phyloP scores from a whole-genome alignment of 2,113 vertebrate genomes.

The Peromyscus leucopus region DNA sequence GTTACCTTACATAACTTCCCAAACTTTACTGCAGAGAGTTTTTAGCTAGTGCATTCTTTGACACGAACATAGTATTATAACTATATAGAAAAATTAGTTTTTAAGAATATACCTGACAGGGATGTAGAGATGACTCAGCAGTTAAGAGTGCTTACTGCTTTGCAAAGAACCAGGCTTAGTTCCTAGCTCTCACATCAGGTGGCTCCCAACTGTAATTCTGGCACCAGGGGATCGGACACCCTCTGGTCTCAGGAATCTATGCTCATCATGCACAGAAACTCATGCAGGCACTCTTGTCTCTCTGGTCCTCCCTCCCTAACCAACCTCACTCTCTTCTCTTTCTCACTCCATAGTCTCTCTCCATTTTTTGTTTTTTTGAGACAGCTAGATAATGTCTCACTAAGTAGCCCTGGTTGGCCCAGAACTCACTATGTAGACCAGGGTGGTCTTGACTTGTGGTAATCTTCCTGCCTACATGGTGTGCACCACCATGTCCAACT shows the following conservation, averaged over 20 bases:
- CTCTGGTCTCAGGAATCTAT: neutral
- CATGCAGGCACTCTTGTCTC: neutral
- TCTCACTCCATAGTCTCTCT: neutral
- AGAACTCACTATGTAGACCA: neutral
- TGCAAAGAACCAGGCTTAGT: neutral
- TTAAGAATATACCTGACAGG: slow-evolving; percentile 9
- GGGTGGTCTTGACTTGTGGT: neutral
- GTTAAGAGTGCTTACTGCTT: neutral
- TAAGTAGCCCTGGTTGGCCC: neutral
- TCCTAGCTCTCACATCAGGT: neutral
- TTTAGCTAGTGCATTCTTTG: neutral
- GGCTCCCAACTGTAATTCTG: neutral
- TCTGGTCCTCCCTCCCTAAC: neutral
- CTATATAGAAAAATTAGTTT: neutral
- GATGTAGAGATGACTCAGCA: neutral
- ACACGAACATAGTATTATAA: slow-evolving; percentile 18
- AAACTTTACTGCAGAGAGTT: neutral
- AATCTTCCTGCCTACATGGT: neutral
- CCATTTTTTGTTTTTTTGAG: neutral
- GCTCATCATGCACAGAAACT: neutral
- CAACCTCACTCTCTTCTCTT: neutral
- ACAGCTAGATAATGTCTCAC: neutral
- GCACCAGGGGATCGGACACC: neutral
- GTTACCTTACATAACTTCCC: neutral
- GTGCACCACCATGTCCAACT: neutral